Base-by-base conservation (phyloP, 2,113 vertebrate species). In the Triplophysa siluroides region DNA sequence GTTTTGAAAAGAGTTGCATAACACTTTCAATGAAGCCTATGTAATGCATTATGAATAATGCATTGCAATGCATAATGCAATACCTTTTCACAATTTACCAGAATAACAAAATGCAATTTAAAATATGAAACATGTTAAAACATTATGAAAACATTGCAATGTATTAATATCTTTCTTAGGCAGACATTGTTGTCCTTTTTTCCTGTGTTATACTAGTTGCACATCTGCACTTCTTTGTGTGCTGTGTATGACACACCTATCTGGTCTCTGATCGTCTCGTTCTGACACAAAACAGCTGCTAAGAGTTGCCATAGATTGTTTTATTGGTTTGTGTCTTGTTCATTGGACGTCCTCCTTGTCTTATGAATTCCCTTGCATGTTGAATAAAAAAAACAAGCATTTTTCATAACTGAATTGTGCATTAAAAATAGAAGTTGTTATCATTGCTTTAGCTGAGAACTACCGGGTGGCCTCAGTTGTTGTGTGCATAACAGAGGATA, bases 371-470 rank as follows among this genome's bases (percentile, higher is more conserved):
- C 71, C 63, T 54, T 66, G 45, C 47, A 64, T 78, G 79, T 54
- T 58, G 60, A 13, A 11, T 82, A 26, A 67, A 70, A 62, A 83
- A 68, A 70, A 79, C 24, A 19, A 84, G 68, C 54, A 71, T 80
- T 79, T 86, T 84, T 56, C 26, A 76, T 81, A 76, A 72, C n/a
- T 61, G 73, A 52, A 88, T 83, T 87, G 85, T 69, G 52, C 84
- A 26, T 68, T 78, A 78, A 76, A 86, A 83, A 84, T 81, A 86
- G 84, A 62, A 72, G 73, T 52, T 68, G 2, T 52, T 81, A 43
- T 85, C 56, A 21, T 47, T 52, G 43, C 6, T 38, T 73, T 26
- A 38, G 70, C 70, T 24, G 11, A 70, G 45, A 77, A 33, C 62
- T 80, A 52, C 66, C 77, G 60, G 72, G 38, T 70, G 78, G 77